Conservation (phyloP, 64 coral and sea anemone genomes). For the Montipora foliosa region DNA sequence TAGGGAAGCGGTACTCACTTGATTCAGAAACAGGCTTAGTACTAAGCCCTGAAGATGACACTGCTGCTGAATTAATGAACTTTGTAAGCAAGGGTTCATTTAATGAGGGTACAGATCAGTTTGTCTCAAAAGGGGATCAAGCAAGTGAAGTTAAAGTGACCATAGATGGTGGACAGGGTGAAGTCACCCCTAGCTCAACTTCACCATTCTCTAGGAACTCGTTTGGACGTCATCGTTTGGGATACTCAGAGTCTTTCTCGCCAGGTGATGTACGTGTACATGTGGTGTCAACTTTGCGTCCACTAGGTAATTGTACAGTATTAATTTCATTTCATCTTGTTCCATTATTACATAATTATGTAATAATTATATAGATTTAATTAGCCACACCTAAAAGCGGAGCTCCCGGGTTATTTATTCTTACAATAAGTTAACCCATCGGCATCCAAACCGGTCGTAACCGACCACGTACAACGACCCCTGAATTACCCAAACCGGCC, state of each 20-base stretch:
- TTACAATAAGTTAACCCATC: no score
- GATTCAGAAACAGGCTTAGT: neutral
- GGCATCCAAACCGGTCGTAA: no score
- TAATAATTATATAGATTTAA: no score
- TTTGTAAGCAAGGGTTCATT: constrained; percentile 10
- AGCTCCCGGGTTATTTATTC: no score
- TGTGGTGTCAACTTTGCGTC: no score
- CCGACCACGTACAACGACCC: no score
- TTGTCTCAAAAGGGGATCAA: neutral
- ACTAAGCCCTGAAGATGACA: constrained; percentile 29
- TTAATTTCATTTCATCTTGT: no score
- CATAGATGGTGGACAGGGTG: neutral
- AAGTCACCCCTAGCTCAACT: neutral
- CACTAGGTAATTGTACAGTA: no score
- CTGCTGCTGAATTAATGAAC: neutral
- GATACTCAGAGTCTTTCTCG: constrained; percentile 1
- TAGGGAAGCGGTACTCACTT: neutral
- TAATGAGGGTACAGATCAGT: neutral
- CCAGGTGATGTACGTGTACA: neutral
- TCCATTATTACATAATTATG: no score
- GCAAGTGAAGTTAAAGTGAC: no score
- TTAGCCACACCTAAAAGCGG: no score
- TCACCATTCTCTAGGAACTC: neutral
- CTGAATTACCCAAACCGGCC: no score
- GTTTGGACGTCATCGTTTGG: neutral